A percentile compares a stretch with the other conserved stretches of the same genome.
Conservation (phyloP, 2,888 invertebrate genomes). For the Nemurella pictetii region DNA sequence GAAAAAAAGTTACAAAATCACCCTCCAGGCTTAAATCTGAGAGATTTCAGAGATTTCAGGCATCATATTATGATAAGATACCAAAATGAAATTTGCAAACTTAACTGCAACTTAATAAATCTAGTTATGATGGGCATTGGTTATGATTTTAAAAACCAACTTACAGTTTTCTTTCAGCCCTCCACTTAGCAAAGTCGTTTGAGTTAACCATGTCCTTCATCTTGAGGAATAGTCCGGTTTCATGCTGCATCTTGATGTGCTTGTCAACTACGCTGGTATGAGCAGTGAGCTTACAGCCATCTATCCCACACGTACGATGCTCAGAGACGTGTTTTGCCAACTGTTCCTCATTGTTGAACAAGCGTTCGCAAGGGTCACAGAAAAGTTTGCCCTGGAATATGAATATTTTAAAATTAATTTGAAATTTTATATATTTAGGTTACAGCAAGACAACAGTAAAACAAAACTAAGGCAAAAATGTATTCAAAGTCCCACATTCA, state of each 20-base stretch:
- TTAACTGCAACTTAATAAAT: too few relatives aligned
- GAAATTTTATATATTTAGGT: neutral
- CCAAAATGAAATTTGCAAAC: too few relatives aligned
- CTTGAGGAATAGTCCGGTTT: slow-evolving; percentile 77
- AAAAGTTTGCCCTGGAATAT: slow-evolving; percentile 51
- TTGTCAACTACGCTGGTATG: slow-evolving; percentile 77
- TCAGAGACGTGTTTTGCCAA: slow-evolving; percentile 69
- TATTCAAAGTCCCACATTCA: too few relatives aligned
- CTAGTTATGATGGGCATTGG: too few relatives aligned
- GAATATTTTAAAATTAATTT: slow-evolving; percentile 21
- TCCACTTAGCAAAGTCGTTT: slow-evolving; percentile 85
- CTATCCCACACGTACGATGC: slow-evolving; percentile 78
- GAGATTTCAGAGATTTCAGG: too few relatives aligned
- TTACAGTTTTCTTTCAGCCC: slow-evolving; percentile 72
- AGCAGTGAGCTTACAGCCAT: slow-evolving; percentile 78
- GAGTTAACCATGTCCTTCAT: slow-evolving; percentile 74
- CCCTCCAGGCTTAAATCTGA: too few relatives aligned
- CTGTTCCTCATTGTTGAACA: slow-evolving; percentile 63
- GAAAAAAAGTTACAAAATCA: too few relatives aligned
- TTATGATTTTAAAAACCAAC: too few relatives aligned
- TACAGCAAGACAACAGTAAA: neutral
- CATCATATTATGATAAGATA: too few relatives aligned
- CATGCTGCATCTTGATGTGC: slow-evolving; percentile 82
- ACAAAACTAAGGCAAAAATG: too few relatives aligned
- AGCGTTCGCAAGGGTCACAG: slow-evolving; percentile 83